These are phyloP conservation scores for Protophormia terraenovae DNA, from an alignment of 2,888 invertebrate species.

Conservation along the genomic window DNA sequence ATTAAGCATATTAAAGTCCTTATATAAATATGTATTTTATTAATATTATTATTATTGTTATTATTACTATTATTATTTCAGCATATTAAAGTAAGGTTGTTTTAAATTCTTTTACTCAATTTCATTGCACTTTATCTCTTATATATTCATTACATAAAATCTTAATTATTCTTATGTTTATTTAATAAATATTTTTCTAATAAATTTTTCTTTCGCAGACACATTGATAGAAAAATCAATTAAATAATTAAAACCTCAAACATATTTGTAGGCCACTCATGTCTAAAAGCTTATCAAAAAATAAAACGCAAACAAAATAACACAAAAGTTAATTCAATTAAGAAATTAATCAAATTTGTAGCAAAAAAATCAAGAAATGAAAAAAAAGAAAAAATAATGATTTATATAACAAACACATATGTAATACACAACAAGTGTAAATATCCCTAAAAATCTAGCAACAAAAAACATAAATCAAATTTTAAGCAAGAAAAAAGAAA, in stretches of 20 bases:
- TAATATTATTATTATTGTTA: too few relatives aligned
- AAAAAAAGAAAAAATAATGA: conserved; percentile 14
- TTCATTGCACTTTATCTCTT: too few relatives aligned
- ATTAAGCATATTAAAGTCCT: too few relatives aligned
- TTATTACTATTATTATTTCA: too few relatives aligned
- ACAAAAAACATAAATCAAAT: conserved; percentile 63
- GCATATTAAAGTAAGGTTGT: too few relatives aligned
- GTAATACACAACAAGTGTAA: conserved; percentile 1
- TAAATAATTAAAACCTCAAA: conserved; percentile 17
- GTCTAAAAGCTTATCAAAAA: neutral
- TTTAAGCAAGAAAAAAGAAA: conserved; percentile 8
- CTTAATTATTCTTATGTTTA: too few relatives aligned
- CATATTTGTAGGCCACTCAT: conserved; percentile 3
- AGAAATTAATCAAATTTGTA: conserved; percentile 60
- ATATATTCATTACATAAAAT: too few relatives aligned
- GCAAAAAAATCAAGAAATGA: neutral
- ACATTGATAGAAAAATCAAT: conserved; percentile 15
- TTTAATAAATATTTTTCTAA: neutral
- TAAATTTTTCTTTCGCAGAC: conserved; percentile 16
- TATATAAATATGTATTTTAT: too few relatives aligned
- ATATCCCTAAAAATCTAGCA: conserved; percentile 33
- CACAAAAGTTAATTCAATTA: conserved; percentile 53
- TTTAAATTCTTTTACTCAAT: too few relatives aligned
- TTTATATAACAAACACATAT: conserved; percentile 40
- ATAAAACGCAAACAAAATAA: neutral